These are phyloP conservation scores for Holacanthus passer DNA, from an alignment of 2,113 vertebrate species.

Conservation along the genomic window DNA sequence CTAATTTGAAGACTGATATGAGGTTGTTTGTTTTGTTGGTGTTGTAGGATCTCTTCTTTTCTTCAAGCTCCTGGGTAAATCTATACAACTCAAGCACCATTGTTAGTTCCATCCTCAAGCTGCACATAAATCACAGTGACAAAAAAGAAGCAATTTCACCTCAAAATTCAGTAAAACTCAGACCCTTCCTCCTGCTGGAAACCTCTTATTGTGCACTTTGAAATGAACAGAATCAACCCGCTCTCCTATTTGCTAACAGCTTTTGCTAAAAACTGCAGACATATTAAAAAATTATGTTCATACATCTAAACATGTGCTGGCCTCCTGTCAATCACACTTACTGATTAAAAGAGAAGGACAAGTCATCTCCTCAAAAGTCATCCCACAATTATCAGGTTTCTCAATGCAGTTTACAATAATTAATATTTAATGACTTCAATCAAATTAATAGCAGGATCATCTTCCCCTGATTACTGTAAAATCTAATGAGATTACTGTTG, in stretches of 20 bases:
- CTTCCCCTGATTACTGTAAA: constrained; percentile 17
- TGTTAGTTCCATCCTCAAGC: constrained; percentile 21
- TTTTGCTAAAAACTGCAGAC: neutral
- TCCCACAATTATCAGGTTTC: constrained; percentile 50
- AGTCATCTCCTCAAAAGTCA: neutral
- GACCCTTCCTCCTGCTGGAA: neutral
- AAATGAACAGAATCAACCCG: neutral
- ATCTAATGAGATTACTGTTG: constrained; percentile 43
- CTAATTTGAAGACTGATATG: constrained; percentile 2
- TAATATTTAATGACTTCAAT: constrained; percentile 59
- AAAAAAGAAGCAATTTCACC: constrained; percentile 19
- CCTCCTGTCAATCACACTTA: neutral
- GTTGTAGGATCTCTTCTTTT: constrained; percentile 13
- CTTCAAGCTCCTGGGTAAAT: constrained; percentile 13
- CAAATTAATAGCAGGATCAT: constrained; percentile 29
- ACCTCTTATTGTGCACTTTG: neutral
- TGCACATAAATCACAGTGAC: constrained; percentile 52
- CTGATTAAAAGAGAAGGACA: neutral
- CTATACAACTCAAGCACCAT: neutral
- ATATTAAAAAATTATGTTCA: neutral
- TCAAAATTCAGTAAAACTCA: constrained; percentile 25
- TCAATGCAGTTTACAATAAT: constrained; percentile 20
- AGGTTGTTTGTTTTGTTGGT: neutral
- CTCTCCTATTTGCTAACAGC: neutral
- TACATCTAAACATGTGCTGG: neutral